These are phyloP conservation scores for Eristalis pertinax DNA, from an alignment of 2,888 invertebrate species.

Conservation along the genomic window DNA sequence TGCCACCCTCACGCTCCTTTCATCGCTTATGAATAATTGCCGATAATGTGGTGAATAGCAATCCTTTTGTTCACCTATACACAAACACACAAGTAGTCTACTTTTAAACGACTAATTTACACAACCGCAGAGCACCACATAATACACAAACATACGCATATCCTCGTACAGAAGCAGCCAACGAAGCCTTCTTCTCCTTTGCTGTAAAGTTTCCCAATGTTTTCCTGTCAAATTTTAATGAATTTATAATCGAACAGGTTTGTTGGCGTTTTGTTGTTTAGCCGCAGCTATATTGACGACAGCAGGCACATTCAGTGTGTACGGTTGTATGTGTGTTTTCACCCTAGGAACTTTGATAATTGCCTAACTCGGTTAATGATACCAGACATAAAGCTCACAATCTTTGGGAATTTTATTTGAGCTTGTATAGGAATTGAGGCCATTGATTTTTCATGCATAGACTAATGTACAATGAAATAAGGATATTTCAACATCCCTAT, in stretches of 20 bases:
- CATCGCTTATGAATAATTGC: slow-evolving; percentile 71
- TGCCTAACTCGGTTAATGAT: slow-evolving; percentile 63
- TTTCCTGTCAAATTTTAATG: slow-evolving; percentile 70
- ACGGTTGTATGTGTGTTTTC: background rate
- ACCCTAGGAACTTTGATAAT: slow-evolving; percentile 46
- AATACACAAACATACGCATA: slow-evolving; percentile 5
- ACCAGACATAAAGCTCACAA: slow-evolving; percentile 54
- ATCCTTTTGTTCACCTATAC: slow-evolving; percentile 53
- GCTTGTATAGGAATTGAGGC: slow-evolving; percentile 27
- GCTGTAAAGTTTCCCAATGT: slow-evolving; percentile 62
- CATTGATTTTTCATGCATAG: slow-evolving; percentile 25
- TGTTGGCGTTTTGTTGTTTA: slow-evolving; percentile 59
- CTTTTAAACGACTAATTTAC: slow-evolving; percentile 70
- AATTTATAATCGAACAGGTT: slow-evolving; percentile 71
- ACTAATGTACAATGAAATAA: too few species aligned
- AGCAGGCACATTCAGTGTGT: background rate
- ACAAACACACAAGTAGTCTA: slow-evolving; percentile 34
- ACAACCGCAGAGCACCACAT: slow-evolving; percentile 57
- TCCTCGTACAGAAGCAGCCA: background rate
- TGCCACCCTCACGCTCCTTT: slow-evolving; percentile 67
- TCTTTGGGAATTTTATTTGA: slow-evolving; percentile 34
- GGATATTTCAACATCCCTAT: too few species aligned
- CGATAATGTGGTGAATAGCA: slow-evolving; percentile 69
- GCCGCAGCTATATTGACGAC: slow-evolving; percentile 51
- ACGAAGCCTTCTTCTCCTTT: slow-evolving; percentile 22